These are phyloP conservation scores for Heliconius cydno DNA, from an alignment of 2,888 invertebrate species.

Conservation along the genomic window DNA sequence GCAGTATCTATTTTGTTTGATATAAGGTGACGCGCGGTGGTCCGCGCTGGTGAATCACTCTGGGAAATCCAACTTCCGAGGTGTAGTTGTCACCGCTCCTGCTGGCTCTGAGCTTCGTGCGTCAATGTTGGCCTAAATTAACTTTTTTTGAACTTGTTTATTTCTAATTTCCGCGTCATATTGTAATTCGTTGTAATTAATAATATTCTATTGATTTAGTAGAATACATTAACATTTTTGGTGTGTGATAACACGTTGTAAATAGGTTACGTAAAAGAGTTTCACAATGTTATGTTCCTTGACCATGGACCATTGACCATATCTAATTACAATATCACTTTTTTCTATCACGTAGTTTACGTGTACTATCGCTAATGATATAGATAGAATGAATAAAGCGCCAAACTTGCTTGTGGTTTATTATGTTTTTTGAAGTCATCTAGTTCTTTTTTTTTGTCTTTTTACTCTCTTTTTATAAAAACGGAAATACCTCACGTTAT, in stretches of 20 bases:
- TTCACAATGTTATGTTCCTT: background rate
- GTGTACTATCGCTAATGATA: too few relatives aligned
- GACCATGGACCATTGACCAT: too few relatives aligned
- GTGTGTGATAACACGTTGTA: background rate
- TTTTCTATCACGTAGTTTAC: too few relatives aligned
- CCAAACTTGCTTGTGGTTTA: too few relatives aligned
- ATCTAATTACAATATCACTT: too few relatives aligned
- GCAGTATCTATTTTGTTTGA: slow-evolving; percentile 39
- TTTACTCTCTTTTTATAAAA: background rate
- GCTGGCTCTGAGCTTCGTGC: slow-evolving; percentile 54
- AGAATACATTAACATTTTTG: background rate
- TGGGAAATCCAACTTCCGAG: slow-evolving; percentile 47
- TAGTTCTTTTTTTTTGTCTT: background rate
- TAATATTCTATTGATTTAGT: background rate
- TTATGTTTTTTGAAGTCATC: background rate
- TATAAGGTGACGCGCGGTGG: slow-evolving; percentile 32
- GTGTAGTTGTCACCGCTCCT: slow-evolving; percentile 38
- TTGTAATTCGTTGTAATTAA: background rate
- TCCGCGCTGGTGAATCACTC: slow-evolving; percentile 41
- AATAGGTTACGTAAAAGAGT: background rate
- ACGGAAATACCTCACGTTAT: background rate
- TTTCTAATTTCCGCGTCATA: background rate
- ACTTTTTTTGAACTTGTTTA: slow-evolving; percentile 17
- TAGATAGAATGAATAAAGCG: too few relatives aligned
- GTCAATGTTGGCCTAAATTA: slow-evolving; percentile 64